Evolutionary conservation across 2,797 vertebrate genomes (phyloP).

Genomic region (Molossus molossus): DNA sequence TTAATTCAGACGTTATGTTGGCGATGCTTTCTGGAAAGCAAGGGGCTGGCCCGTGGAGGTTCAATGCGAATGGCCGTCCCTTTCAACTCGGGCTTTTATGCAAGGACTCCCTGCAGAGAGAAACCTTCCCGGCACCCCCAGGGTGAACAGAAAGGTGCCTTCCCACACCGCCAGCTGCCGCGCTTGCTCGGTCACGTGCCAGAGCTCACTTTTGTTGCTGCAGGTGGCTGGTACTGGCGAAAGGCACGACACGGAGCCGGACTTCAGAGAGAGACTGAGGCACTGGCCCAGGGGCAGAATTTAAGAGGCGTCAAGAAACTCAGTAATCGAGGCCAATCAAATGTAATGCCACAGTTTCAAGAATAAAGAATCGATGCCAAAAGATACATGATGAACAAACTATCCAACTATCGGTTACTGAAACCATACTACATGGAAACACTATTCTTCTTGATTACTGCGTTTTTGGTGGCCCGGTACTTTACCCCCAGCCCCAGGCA

Average conservation of each 20-base stretch:
- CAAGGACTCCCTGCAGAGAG: constrained; percentile 27
- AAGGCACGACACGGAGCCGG: not conserved
- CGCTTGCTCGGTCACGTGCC: fast-evolving
- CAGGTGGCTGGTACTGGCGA: not conserved
- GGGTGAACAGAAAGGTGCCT: not conserved
- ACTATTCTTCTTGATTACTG: not conserved
- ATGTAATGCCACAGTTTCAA: not conserved
- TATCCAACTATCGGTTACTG: not conserved
- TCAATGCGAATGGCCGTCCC: constrained; percentile 20
- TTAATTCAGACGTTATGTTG: constrained; percentile 75
- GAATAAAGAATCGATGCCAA: not conserved
- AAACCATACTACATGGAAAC: not conserved
- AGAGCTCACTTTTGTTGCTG: not conserved
- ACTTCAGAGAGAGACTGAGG: not conserved
- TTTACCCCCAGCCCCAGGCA: not conserved
- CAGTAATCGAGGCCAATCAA: not conserved
- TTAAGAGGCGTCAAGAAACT: not conserved
- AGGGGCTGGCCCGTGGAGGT: constrained; percentile 46
- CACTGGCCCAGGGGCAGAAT: not conserved
- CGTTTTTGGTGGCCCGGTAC: not conserved
- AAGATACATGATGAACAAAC: constrained; percentile 34
- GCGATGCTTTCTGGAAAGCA: constrained; percentile 55
- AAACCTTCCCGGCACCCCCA: not conserved
- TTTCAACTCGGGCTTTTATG: constrained; percentile 48
- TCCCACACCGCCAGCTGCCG: not conserved